Base-by-base conservation (phyloP, 2,113 vertebrate genomes). In the Sinocyclocheilus rhinocerous region DNA sequence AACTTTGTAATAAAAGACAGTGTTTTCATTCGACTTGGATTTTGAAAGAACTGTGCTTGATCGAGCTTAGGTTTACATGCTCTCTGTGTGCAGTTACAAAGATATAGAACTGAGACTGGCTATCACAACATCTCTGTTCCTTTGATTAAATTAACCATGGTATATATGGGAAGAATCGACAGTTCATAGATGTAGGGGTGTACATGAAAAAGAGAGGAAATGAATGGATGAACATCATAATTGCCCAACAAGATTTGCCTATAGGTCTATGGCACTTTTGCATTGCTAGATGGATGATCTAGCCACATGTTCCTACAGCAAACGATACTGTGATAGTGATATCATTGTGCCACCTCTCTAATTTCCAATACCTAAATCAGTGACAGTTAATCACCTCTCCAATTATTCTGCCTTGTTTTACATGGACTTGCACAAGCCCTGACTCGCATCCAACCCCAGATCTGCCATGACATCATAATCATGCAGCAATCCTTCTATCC, bases 121-220 rank as follows among this genome's bases (percentile, higher is more conserved):
- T 96, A 97, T 97, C 97, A 97, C 96, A 96, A 96, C 96, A 97
- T 96, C 96, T 97, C 96, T 96, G 96, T 97, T 96, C 95, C 94
- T 96, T 95, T 96, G 96, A 98, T 98, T 97, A 96, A 98, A 97
- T 98, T 98, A 97, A 98, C 98, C 96, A 97, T 97, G 95, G 96
- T 98, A 97, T 97, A 98, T 97, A 96, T 9, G 96, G 95, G 91
- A 59, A 91, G 92, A 96, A 97, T 97, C 96, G 93, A 97, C 98
- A 95, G 94, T 95, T 93, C 92, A 93, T 55, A 48, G 45, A 3
- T 10, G 9, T 45, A 45, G 6, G 70, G 83, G 79, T 61, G 94
- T 92, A 92, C 93, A 93, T 45, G 39, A 81, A 94, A 88, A 76
- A 81, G 39, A 33, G 42, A 22, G 93, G 93, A 94, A 93, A 95